Percentiles rank a stretch among this genome's conserved stretches.
These are phyloP conservation scores for Nephrocerus scutellatus DNA, from an alignment of 2,888 invertebrate genomes.

Conservation along the genomic window DNA sequence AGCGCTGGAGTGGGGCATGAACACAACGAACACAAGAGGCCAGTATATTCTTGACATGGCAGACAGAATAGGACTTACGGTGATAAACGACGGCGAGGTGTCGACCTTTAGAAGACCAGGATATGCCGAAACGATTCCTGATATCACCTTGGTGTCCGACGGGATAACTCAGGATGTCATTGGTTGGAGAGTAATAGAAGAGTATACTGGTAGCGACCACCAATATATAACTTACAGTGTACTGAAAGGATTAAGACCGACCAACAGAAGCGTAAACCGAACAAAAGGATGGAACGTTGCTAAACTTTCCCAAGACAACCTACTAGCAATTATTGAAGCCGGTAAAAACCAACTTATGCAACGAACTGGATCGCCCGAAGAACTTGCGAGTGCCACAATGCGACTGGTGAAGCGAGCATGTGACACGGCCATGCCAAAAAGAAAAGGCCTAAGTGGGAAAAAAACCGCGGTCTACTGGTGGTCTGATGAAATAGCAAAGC, in stretches of 20 bases:
- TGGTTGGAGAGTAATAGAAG: slow-evolving; percentile 14
- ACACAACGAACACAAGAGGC: slow-evolving; percentile 11
- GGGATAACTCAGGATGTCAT: not conserved
- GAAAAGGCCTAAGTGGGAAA: too few species aligned
- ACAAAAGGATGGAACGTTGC: too few species aligned
- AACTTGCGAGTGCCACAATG: not conserved
- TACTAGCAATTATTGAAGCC: too few species aligned
- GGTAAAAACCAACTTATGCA: not conserved
- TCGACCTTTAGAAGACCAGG: slow-evolving; percentile 14
- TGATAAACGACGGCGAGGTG: slow-evolving; percentile 9
- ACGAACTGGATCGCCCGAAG: not conserved
- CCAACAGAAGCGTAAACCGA: too few species aligned
- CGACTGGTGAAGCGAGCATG: not conserved
- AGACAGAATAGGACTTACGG: slow-evolving; percentile 9
- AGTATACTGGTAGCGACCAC: slow-evolving; percentile 15
- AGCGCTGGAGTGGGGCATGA: slow-evolving; percentile 8
- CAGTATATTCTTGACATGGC: slow-evolving; percentile 16
- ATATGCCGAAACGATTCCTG: slow-evolving; percentile 11
- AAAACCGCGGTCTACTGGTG: too few species aligned
- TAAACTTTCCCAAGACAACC: too few species aligned
- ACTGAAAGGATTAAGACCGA: too few species aligned
- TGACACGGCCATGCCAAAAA: not conserved
- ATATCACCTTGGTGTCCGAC: slow-evolving; percentile 11
- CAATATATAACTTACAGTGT: too few species aligned
- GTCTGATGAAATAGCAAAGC: too few species aligned